Percentiles rank a stretch among this genome's conserved stretches.
These are phyloP conservation scores for Oenanthe oenanthe DNA, from an alignment of 2,113 vertebrate species.

Conservation along the genomic window DNA sequence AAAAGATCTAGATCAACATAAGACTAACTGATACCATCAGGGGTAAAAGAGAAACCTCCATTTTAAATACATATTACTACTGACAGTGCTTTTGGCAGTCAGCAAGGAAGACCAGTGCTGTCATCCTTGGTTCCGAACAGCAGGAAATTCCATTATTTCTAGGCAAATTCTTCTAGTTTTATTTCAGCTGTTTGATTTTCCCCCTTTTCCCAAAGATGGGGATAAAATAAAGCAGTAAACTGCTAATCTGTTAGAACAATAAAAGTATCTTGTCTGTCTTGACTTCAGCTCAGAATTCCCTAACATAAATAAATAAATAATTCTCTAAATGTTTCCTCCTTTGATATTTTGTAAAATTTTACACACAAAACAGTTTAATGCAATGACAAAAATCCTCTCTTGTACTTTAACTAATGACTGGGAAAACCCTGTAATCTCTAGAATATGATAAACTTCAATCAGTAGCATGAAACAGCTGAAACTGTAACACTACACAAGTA, in stretches of 20 bases:
- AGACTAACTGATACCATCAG: not conserved
- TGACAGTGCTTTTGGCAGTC: not conserved
- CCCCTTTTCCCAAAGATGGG: not conserved
- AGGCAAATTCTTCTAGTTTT: not conserved
- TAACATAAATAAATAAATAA: not conserved
- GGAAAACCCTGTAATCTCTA: not conserved
- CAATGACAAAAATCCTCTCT: not conserved
- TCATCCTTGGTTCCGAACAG: not conserved
- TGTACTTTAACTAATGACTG: not conserved
- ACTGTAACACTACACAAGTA: not conserved
- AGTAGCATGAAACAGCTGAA: not conserved
- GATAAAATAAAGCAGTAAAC: not conserved
- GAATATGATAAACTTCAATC: not conserved
- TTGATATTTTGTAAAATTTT: not conserved
- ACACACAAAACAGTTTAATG: not conserved
- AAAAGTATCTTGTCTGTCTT: not conserved
- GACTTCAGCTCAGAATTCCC: not conserved
- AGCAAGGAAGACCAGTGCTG: not conserved
- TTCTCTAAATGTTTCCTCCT: not conserved
- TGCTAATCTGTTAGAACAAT: not conserved
- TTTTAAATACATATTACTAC: not conserved
- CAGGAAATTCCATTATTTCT: not conserved
- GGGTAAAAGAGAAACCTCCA: not conserved
- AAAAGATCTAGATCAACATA: not conserved
- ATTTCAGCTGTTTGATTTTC: not conserved